Conservation (phyloP, 2,113 vertebrate species). For the Pygoscelis antarcticus region DNA sequence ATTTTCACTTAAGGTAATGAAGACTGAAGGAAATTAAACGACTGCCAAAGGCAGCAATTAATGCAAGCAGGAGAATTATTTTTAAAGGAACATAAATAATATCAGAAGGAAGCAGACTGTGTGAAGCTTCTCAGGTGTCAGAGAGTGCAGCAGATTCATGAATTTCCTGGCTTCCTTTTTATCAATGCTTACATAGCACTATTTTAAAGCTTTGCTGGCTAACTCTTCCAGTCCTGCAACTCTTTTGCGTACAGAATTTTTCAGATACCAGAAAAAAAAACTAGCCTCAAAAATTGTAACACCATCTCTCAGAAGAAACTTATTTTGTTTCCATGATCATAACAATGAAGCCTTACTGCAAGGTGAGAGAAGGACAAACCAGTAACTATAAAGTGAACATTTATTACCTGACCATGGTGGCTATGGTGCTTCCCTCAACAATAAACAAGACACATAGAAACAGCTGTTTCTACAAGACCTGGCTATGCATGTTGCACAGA, state of each 20-base stretch:
- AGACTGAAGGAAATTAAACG: not conserved
- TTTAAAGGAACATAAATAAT: constrained; percentile 17
- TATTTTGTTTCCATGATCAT: not conserved
- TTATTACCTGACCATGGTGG: not conserved
- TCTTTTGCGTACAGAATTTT: not conserved
- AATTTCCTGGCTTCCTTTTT: not conserved
- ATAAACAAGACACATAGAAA: not conserved
- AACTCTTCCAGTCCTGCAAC: not conserved
- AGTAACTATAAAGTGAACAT: not conserved
- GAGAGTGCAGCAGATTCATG: not conserved
- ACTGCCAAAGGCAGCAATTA: not conserved
- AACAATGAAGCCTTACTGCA: not conserved
- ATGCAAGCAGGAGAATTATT: not conserved
- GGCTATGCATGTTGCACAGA: not conserved
- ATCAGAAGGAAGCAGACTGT: not conserved
- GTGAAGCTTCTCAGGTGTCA: not conserved
- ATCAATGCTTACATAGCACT: not conserved
- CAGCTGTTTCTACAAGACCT: not conserved
- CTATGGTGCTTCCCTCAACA: not conserved
- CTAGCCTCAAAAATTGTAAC: not conserved
- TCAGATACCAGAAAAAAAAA: not conserved
- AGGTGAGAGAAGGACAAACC: not conserved
- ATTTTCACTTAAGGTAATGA: not conserved
- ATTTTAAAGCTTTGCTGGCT: not conserved
- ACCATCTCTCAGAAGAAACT: not conserved